These are phyloP conservation scores for Cerceris rybyensis DNA, from an alignment of 2,888 invertebrate genomes.

Conservation along the genomic window DNA sequence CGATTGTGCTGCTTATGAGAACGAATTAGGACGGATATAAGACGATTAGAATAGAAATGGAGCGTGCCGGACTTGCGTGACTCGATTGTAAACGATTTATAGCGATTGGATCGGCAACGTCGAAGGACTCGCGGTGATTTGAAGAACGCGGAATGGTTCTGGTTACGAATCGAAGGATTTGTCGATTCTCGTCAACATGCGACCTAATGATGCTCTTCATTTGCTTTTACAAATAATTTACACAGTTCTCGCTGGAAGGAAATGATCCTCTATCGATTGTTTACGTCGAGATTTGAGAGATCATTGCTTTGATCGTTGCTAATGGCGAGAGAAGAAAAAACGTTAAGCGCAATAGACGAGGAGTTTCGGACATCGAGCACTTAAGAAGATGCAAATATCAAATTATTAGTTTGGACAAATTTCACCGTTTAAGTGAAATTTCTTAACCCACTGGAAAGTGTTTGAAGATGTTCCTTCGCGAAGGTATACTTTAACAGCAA, in stretches of 20 bases:
- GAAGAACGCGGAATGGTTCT: slow-evolving; percentile 30
- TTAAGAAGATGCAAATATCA: too few relatives aligned
- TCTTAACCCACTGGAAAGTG: too few relatives aligned
- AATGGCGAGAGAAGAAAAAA: too few relatives aligned
- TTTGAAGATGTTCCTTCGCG: too few relatives aligned
- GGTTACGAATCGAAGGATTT: slow-evolving; percentile 47
- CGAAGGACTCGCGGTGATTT: slow-evolving; percentile 37
- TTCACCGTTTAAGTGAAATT: too few relatives aligned
- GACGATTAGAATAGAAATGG: slow-evolving; percentile 45
- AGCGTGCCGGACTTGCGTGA: slow-evolving; percentile 41
- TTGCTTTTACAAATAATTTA: not conserved
- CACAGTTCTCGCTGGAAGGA: not conserved
- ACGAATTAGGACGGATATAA: slow-evolving; percentile 34
- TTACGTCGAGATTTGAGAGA: too few relatives aligned
- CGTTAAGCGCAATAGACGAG: too few relatives aligned
- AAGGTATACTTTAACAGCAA: too few relatives aligned
- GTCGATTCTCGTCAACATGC: slow-evolving; percentile 35
- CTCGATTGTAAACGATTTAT: slow-evolving; percentile 54
- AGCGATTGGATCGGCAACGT: slow-evolving; percentile 31
- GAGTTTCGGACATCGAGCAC: too few relatives aligned
- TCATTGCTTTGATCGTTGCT: too few relatives aligned
- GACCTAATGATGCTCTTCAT: slow-evolving; percentile 24
- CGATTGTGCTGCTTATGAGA: slow-evolving; percentile 1
- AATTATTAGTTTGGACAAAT: too few relatives aligned
- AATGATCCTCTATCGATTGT: too few relatives aligned